phyloP scores from a whole-genome alignment of 2,113 vertebrate species.

The Melanocharis versteri region DNA sequence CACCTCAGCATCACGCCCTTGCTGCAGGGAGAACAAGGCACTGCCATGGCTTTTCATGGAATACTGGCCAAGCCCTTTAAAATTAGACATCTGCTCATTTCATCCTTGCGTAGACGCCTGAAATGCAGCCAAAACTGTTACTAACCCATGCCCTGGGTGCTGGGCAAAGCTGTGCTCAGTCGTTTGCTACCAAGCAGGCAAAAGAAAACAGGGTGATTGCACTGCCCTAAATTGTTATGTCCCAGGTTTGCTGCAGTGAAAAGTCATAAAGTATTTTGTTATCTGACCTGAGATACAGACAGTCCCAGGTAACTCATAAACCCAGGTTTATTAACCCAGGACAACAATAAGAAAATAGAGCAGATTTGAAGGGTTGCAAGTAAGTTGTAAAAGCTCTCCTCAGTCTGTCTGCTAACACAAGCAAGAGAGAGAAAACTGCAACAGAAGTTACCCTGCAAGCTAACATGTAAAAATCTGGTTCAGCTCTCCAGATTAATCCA shows the following conservation, averaged over 20 bases:
- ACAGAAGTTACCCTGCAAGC: background rate
- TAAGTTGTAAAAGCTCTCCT: background rate
- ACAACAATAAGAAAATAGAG: background rate
- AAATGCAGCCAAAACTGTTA: background rate
- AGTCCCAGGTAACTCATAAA: background rate
- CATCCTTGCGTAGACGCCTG: background rate
- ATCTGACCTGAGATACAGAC: background rate
- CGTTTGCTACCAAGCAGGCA: background rate
- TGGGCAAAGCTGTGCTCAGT: background rate
- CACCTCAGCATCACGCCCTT: background rate
- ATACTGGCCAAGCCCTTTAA: background rate
- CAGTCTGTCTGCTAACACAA: background rate
- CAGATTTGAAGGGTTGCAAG: background rate
- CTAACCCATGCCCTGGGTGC: background rate
- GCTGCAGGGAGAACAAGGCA: background rate
- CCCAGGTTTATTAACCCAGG: background rate
- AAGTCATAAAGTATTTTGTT: background rate
- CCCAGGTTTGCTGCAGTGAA: background rate
- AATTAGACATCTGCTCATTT: constrained; percentile 13
- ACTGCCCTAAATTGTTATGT: background rate
- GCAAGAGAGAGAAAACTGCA: background rate
- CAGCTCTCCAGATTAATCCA: background rate
- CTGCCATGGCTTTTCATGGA: background rate
- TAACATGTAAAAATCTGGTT: background rate
- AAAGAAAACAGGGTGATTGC: background rate